phyloP scores from a whole-genome alignment of 2,888 invertebrate species.

The Pseudococcus viburni region DNA sequence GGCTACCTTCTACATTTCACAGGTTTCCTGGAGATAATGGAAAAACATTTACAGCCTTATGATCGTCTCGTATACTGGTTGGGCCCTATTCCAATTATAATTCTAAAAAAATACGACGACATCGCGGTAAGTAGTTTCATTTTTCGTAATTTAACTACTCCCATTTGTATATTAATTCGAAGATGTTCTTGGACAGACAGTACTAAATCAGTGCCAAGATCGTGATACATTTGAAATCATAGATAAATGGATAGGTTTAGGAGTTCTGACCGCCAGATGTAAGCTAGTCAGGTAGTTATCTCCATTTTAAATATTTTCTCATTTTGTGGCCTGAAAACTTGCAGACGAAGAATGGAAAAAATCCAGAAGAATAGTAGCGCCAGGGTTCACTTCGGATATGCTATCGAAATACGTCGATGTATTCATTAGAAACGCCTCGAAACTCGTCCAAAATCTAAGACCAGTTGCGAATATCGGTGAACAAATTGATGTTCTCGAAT shows the following conservation, averaged over 20 bases:
- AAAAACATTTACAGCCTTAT: neutral
- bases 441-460: neutral
- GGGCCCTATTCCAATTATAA: neutral
- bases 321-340: too few species aligned
- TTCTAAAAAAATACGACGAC: constrained; percentile 10
- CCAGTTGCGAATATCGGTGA: neutral
- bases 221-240: neutral
- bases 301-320: too few species aligned
- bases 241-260: neutral
- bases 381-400: neutral
- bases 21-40: neutral
- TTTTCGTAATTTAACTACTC: neutral
- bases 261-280: neutral
- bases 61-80: neutral
- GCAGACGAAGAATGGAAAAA: neutral
- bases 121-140: neutral
- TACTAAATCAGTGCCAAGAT: neutral
- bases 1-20: neutral
- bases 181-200: neutral
- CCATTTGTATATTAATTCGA: neutral
- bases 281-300: neutral
- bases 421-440: neutral
- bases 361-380: neutral
- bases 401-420: neutral
- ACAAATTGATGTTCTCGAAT: neutral